A percentile compares a stretch with the other conserved stretches of the same genome.
These are phyloP conservation scores for Danaus melanippus DNA, from an alignment of 1,140 invertebrate species.

Conservation along the genomic window DNA sequence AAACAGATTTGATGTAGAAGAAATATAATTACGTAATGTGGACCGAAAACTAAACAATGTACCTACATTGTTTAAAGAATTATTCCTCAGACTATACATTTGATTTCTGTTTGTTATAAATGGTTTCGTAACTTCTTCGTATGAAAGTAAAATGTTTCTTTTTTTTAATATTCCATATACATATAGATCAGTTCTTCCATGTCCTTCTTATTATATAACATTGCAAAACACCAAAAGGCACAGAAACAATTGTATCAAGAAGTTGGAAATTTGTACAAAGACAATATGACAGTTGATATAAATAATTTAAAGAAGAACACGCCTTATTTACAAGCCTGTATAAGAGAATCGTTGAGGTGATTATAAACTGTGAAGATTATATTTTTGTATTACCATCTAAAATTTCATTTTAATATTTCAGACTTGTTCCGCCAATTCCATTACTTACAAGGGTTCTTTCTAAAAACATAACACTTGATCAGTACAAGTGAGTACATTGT, in stretches of 20 bases:
- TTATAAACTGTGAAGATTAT: no score
- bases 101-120: no score
- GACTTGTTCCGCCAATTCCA: slow-evolving; percentile 76
- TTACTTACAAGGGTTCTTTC: slow-evolving; percentile 76
- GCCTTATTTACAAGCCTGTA: slow-evolving; percentile 71
- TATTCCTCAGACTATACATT: no score
- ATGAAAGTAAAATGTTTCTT: not conserved
- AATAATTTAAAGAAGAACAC: slow-evolving; percentile 45
- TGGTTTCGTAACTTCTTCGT: slow-evolving; percentile 1
- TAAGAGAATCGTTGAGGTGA: slow-evolving; percentile 69
- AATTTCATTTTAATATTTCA: slow-evolving; percentile 33
- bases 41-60: no score
- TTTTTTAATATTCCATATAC: not conserved
- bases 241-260: slow-evolving; percentile 72
- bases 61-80: no score
- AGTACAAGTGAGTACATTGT: slow-evolving; percentile 73
- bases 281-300: slow-evolving; percentile 44
- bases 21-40: no score
- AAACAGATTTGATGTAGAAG: no score
- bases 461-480: slow-evolving; percentile 78
- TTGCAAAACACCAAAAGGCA: slow-evolving; percentile 68
- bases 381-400: no score
- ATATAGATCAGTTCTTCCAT: slow-evolving; percentile 54
- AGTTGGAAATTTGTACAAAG: slow-evolving; percentile 62
- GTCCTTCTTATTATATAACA: slow-evolving; percentile 55